Evolutionary conservation across 1,140 invertebrate species (phyloP), one percentile per base, ranked within the genome.

Genomic region (Manduca sexta): DNA sequence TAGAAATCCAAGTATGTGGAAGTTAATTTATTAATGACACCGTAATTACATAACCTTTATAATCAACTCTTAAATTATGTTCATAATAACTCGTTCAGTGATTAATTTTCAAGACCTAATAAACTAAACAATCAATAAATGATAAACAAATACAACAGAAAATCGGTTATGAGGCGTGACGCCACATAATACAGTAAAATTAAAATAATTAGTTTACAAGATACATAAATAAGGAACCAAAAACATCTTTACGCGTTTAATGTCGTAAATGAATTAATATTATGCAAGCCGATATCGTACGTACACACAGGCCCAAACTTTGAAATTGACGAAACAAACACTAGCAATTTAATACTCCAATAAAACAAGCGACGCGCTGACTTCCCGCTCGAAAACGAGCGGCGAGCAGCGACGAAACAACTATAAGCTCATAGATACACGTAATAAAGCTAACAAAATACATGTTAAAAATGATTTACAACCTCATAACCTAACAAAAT

Each of bases 401-500:
- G 48, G 43, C 40, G 50, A 52, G 29, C 47, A 41, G 50, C 45
- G 21, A 26, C 58, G 47, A 56, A 63, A 60, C 50, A 61, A 63
- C 43, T 62, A 64, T 63, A 69, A 71, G 67, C 65, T 70, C 69
- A 71, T 68, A 45, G 41, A 71, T 69, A 78, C 64, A 81, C 63
- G 70, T 72, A 74, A 79, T 76, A 81, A 76, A 78, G 72, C 77
- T 81, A 81, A 83, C 69, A 81, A 83, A 82, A 72, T 75, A 81
- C 68, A 81, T 51, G 65, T 72, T 81, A 79, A 74, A 80, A 84
- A 84, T 81, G 75, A 84, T 84, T 83, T 83, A 84, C 77, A 83
- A 83, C 77, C 74, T 79, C 73, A 75, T 76, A 83, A 84, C 74
- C 74, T 83, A 83, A 83, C 75, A 75, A 79, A 78, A 75, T 54